phyloP scores from a whole-genome alignment of 2,113 vertebrate species.

The Gymnarchus niloticus region DNA sequence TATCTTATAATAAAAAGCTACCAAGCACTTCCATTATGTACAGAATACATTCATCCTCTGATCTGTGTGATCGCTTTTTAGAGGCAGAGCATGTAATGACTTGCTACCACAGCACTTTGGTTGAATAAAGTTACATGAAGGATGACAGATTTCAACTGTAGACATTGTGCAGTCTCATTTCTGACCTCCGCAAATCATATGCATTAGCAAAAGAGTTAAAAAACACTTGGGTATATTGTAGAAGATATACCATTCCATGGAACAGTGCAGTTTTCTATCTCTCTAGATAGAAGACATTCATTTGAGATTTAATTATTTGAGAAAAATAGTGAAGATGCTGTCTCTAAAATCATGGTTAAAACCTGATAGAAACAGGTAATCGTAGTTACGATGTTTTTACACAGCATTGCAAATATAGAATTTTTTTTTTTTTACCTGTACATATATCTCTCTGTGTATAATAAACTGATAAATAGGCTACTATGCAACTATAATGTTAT shows the following conservation, averaged over 20 bases:
- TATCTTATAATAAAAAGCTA: constrained; percentile 16
- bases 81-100: constrained; percentile 35
- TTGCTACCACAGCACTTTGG: constrained; percentile 68
- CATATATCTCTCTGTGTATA: constrained; percentile 45
- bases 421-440: constrained; percentile 63
- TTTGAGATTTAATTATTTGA: too few relatives aligned
- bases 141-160: constrained; percentile 25
- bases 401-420: constrained; percentile 83
- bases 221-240: constrained; percentile 23
- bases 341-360: constrained; percentile 65
- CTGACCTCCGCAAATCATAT: constrained; percentile 24
- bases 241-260: constrained; percentile 33
- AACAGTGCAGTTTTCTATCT: constrained; percentile 38
- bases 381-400: constrained; percentile 49
- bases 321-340: constrained; percentile 42
- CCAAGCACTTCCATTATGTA: constrained; percentile 30
- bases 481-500: constrained; percentile 34
- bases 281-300: constrained; percentile 44
- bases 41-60: constrained; percentile 34
- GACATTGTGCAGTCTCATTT: constrained; percentile 27
- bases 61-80: constrained; percentile 26
- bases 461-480: constrained; percentile 39
- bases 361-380: constrained; percentile 63
- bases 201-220: constrained; percentile 26
- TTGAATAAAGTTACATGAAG: constrained; percentile 56